Base-by-base conservation (phyloP, 2,888 invertebrate genomes). In the Pimpla rufipes region DNA sequence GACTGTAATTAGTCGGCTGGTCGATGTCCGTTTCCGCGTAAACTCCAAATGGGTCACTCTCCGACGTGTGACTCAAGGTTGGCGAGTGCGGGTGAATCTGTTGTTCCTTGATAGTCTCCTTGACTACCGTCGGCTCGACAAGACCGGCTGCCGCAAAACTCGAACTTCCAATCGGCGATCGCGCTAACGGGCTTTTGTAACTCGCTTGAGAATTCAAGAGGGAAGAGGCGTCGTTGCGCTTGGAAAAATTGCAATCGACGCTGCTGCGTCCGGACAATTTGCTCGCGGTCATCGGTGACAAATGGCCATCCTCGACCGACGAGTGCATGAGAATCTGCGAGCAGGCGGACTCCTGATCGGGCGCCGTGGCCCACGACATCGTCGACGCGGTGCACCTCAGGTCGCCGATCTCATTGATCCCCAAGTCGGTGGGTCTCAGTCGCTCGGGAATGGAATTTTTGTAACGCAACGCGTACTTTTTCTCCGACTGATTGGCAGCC, bases 1-100 rank as follows among this genome's bases (percentile, higher is more conserved):
- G 93, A 85, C 98, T 98, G 91, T 98, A 98, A 93, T 98, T 97
- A 0, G 98, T 98, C 0, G 98, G 97, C 92, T 98, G 90, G 81
- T 93, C 92, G 45, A 91, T 80, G 74, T 92, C 90, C 0, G 92
- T 91, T 70, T 92, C 92, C 3, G 91, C 90, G 42, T 91, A 92
- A 84, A 90, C 88, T n/a, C 89, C 87, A 47, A 90, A 92, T 0
- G 88, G 78, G 74, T 88, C 89, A 8, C 75, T 85, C 0, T 89
- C 87, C 0, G 88, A 75, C 4, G 77, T 71, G 35, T 86, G 87
- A 37, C 76, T 78, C 11, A 86, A 78, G 0, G 87, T 85, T 0
- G 89, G 87, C n/a, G 88, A 89, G 2, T 79, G 87, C n/a, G 88
- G 89, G 2, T 79, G 55, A 52, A 77, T 37, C 1, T 73, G 77